Evolutionary conservation across 1,140 invertebrate species (phyloP).

Genomic region (Leptinotarsa texana): DNA sequence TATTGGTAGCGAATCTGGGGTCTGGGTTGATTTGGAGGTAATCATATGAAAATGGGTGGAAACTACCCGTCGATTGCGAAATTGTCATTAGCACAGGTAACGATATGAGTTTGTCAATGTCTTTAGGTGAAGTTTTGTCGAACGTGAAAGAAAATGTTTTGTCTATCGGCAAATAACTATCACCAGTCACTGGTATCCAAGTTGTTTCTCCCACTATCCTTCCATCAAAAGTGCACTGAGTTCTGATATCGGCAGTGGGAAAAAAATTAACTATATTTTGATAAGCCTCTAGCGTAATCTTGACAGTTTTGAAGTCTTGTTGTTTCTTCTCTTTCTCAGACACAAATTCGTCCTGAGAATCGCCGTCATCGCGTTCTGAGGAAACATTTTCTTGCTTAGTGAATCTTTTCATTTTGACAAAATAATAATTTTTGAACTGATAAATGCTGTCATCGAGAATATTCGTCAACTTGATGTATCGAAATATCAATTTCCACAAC

Average conservation of each 20-base stretch:
- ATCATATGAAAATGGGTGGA: background rate
- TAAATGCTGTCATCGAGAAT: no score
- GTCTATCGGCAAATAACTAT: background rate
- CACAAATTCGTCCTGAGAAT: no score
- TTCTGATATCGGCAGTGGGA: background rate
- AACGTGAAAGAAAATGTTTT: background rate
- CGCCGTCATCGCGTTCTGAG: background rate
- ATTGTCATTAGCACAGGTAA: background rate
- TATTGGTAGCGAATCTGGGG: no score
- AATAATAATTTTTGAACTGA: no score
- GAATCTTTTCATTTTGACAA: no score
- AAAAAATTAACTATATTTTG: background rate
- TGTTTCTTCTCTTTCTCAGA: background rate
- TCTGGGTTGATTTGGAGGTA: background rate
- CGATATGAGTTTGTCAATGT: background rate
- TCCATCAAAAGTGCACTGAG: background rate
- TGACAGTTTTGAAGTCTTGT: background rate
- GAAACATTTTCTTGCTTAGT: background rate
- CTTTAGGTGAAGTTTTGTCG: background rate
- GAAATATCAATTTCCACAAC: no score
- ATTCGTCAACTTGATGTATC: no score
- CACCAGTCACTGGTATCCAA: background rate
- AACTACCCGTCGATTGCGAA: background rate
- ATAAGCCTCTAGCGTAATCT: background rate
- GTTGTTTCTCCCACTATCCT: background rate